A percentile compares a stretch with the other conserved stretches of the same genome.
These are phyloP conservation scores for Tetragnatha versicolor DNA, from an alignment of 1,140 invertebrate species.

Conservation along the genomic window DNA sequence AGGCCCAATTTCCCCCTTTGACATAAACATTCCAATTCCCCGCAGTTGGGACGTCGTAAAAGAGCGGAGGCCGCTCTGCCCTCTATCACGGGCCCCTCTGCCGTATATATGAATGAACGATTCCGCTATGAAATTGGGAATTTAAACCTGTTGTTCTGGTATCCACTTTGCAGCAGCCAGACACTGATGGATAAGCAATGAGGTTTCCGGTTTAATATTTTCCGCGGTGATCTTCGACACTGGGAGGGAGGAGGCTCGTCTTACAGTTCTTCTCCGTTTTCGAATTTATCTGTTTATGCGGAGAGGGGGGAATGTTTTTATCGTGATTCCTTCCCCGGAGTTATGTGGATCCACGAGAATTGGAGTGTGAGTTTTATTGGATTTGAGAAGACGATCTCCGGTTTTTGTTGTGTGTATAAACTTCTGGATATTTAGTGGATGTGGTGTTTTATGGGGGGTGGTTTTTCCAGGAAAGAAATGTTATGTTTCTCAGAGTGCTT, in stretches of 20 bases:
- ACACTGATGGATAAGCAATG: conserved; percentile 48
- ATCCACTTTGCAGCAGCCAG: conserved; percentile 6
- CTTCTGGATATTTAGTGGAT: no score
- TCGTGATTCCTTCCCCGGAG: not conserved
- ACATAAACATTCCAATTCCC: conserved; percentile 55
- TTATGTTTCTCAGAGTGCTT: no score
- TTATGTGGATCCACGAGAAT: not conserved
- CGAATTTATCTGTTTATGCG: conserved; percentile 21
- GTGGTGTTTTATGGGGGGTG: no score
- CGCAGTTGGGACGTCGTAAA: conserved; percentile 46
- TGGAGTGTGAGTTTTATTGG: no score
- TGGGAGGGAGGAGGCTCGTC: not conserved
- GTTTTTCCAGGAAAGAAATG: no score
- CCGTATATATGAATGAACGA: conserved; percentile 54
- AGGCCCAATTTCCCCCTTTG: conserved; percentile 53
- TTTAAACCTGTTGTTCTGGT: conserved; percentile 46
- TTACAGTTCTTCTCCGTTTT: not conserved
- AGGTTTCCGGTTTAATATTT: conserved; percentile 45
- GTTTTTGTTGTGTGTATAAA: no score
- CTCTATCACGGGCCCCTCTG: conserved; percentile 5
- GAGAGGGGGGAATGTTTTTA: not conserved
- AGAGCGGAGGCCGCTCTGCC: conserved; percentile 12
- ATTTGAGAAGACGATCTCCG: no score
- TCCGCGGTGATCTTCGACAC: conserved; percentile 40
- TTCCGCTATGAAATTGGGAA: conserved; percentile 49